Conservation (phyloP, 1,140 invertebrate genomes). For the Bombus difficillimus region DNA sequence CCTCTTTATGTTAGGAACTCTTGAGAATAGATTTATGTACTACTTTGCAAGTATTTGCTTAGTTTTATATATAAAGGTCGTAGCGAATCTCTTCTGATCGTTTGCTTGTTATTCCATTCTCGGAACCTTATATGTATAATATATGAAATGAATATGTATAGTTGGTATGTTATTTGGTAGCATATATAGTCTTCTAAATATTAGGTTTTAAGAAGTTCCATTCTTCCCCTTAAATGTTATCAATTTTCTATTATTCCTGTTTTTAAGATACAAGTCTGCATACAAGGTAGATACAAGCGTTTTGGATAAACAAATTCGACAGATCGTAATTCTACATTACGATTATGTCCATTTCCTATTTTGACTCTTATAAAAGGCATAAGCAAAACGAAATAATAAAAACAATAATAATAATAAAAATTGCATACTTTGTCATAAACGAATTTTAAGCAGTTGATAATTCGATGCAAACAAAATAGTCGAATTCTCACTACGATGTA, state of each 20-base stretch:
- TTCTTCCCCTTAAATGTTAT: neutral
- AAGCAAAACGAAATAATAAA: neutral
- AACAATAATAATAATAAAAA: no score
- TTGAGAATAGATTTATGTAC: slow-evolving; percentile 24
- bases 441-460: no score
- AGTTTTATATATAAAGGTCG: neutral
- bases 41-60: slow-evolving; percentile 9
- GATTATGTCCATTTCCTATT: neutral
- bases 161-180: no score
- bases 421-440: no score
- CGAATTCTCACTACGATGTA: no score
- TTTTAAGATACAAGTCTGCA: neutral
- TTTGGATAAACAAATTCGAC: no score
- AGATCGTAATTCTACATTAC: no score
- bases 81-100: neutral
- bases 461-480: no score
- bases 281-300: no score
- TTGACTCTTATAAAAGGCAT: neutral
- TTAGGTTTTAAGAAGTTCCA: no score
- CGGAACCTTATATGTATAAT: neutral
- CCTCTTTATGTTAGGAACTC: slow-evolving; percentile 14
- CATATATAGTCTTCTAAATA: no score
- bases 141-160: no score
- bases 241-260: neutral
- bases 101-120: neutral